These are phyloP conservation scores for Noctuana brunneofusca DNA, from an alignment of 2,888 invertebrate genomes.

Conservation along the genomic window DNA sequence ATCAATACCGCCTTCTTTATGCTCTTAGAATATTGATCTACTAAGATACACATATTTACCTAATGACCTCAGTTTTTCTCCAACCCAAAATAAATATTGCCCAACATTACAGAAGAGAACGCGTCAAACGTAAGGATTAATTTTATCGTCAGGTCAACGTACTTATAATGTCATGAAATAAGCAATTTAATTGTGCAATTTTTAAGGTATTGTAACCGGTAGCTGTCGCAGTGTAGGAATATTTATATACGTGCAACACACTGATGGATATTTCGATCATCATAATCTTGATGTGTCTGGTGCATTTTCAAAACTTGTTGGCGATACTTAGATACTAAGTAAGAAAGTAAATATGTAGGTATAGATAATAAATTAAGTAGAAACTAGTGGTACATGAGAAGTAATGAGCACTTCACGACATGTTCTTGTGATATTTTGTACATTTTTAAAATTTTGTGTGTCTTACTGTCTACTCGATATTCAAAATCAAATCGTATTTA, in stretches of 20 bases:
- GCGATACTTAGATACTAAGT: constrained; percentile 11
- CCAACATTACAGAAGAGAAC: not conserved
- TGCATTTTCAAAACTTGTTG: not conserved
- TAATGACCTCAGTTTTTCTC: not conserved
- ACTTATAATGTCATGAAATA: not conserved
- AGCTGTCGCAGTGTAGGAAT: too few relatives aligned
- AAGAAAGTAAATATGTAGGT: not conserved
- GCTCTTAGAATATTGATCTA: constrained; percentile 36
- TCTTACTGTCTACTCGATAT: not conserved
- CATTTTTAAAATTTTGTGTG: constrained; percentile 20
- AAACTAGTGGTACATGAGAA: not conserved
- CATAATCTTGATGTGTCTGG: not conserved
- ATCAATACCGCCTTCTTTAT: constrained; percentile 53
- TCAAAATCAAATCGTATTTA: not conserved
- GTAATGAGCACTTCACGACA: not conserved
- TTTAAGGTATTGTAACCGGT: not conserved
- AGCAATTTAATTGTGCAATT: not conserved
- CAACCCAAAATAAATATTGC: not conserved
- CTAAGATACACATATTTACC: not conserved
- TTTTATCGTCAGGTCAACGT: not conserved
- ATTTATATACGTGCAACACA: too few relatives aligned
- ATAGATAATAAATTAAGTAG: not conserved
- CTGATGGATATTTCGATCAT: too few relatives aligned
- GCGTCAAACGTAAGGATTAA: too few relatives aligned
- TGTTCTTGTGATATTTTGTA: constrained; percentile 29